phyloP scores from a whole-genome alignment of 2,113 vertebrate species.

The Procapra przewalskii region DNA sequence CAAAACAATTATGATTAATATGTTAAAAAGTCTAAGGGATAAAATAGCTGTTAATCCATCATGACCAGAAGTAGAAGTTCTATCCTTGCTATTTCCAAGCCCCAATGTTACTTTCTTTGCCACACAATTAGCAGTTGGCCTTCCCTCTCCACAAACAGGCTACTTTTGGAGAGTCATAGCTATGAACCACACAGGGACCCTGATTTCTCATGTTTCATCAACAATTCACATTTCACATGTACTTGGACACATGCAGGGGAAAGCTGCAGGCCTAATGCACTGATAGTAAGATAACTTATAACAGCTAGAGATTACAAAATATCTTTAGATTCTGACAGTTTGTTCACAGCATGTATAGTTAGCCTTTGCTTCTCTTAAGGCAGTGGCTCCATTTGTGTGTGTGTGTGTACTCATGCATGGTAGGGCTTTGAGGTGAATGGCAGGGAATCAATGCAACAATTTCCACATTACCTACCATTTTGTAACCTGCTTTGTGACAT shows the following conservation, averaged over 20 bases:
- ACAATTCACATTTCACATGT: neutral
- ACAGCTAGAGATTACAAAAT: neutral
- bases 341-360: neutral
- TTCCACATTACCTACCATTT: neutral
- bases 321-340: neutral
- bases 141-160: neutral
- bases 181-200: neutral
- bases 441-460: neutral
- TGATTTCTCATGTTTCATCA: neutral
- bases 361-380: neutral
- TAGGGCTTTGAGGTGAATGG: neutral
- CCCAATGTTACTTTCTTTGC: neutral
- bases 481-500: neutral
- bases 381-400: neutral
- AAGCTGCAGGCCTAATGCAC: neutral
- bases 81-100: neutral
- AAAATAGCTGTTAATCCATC: neutral
- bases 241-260: neutral
- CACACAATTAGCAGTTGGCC: neutral
- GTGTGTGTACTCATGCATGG: neutral
- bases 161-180: neutral
- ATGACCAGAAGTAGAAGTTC: neutral
- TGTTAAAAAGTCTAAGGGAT: neutral
- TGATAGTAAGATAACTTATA: neutral
- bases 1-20: neutral